Percentiles rank a stretch among this genome's conserved stretches.
phyloP scores from a whole-genome alignment of 2,113 vertebrate species.

The Misgurnus mizolepis region DNA sequence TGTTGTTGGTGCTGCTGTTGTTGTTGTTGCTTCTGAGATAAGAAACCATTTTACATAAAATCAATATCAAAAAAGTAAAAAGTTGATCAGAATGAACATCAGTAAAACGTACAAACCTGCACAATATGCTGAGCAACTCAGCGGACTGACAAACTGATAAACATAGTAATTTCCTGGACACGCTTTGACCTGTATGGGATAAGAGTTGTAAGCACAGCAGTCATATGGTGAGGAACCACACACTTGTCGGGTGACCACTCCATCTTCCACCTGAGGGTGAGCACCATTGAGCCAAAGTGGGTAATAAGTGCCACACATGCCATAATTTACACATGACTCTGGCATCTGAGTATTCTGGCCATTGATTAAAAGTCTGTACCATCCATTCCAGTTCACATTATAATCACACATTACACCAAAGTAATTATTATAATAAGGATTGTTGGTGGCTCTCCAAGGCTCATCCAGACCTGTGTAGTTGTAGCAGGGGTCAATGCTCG shows the following conservation, averaged over 20 bases:
- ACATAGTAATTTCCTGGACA: neutral
- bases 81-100: neutral
- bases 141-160: neutral
- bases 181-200: slow-evolving; percentile 31
- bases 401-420: neutral
- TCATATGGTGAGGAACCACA: neutral
- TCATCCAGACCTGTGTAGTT: slow-evolving; percentile 38
- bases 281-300: slow-evolving; percentile 13
- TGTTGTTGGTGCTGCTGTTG: too few species aligned
- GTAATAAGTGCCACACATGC: slow-evolving; percentile 17
- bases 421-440: neutral
- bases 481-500: slow-evolving; percentile 27
- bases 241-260: slow-evolving; percentile 20
- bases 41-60: neutral
- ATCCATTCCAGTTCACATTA: slow-evolving; percentile 21
- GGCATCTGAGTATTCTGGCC: slow-evolving; percentile 27
- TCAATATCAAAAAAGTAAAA: neutral
- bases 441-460: neutral
- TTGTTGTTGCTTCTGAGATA: too few species aligned
- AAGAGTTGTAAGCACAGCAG: slow-evolving; percentile 18
- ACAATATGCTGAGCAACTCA: slow-evolving; percentile 4
- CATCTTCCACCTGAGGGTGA: slow-evolving; percentile 6
- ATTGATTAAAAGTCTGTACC: neutral
- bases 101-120: slow-evolving; percentile 3
- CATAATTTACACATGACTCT: slow-evolving; percentile 26